Base-by-base conservation (phyloP, 2,888 invertebrate species). In the Aplocera efformata region DNA sequence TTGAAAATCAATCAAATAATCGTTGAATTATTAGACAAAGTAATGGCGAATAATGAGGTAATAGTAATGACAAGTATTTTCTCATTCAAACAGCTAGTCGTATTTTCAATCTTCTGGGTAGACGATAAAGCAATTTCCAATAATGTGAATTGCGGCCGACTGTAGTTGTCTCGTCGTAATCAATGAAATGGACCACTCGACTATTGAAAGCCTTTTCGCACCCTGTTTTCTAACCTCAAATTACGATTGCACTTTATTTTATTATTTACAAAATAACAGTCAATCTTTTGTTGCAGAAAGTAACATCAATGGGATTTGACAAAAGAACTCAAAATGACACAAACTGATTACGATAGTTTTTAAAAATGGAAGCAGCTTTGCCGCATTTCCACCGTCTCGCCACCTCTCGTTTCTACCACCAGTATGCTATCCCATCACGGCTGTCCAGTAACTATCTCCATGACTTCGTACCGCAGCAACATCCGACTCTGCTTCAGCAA, bases 401-500 rank as follows among this genome's bases (percentile, higher is more conserved):
- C 1, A 70, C 79, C 3, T 80, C 86, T 5, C 68, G 85, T 42
- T 83, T 83, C 47, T 88, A 86, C 50, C 84, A 85, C 46, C 85
- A 84, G 31, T 86, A 85, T 70, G 73, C 79, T 7, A 72, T 77
- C 1, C 81, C 85, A 7, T 71, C 80, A 7, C 72, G 79, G 10
- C 62, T 85, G 28, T 76, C 85, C 11, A 81, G 72, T 38, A 83
- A 80, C 33, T 88, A 84, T 32, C 72, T 86, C 8, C 86, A 86
- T 24, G 86, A 88, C 8, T 62, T 86, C 3, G 67, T 85, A 5
- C 86, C 86, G 1, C 88, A 77, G 34, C 85, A 83, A 39, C 85
- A 83, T 50, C 86, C 86, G 1, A 80, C 76, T 1, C 67, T 88
- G 3, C 73, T 88, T 3, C 90, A 90, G 41, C 90, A 90, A 53